Evolutionary conservation across 2,888 invertebrate genomes (phyloP).

Genomic region (Parthenolecanium corni): DNA sequence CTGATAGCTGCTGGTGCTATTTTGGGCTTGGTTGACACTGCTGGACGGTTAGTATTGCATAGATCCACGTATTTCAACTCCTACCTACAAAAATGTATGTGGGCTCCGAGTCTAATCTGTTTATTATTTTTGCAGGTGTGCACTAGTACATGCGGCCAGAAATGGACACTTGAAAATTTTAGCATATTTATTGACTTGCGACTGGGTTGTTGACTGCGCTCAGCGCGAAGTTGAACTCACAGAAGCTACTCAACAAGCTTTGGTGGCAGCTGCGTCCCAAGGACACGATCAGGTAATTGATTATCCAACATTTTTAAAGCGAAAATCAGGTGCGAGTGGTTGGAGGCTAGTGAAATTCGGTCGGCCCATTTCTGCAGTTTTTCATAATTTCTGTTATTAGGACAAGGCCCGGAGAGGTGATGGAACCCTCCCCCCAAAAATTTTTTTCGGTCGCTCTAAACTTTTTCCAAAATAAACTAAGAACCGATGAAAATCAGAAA

Average conservation of each 20-base stretch:
- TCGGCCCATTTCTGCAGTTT: too few species aligned
- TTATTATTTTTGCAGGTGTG: constrained; percentile 43
- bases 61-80: not conserved
- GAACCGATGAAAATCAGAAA: too few species aligned
- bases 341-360: too few species aligned
- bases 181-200: constrained; percentile 74
- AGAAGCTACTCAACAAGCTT: constrained; percentile 74
- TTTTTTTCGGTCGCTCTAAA: too few species aligned
- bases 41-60: constrained; percentile 51
- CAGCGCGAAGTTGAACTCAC: constrained; percentile 51
- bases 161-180: constrained; percentile 78
- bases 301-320: too few species aligned
- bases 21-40: constrained; percentile 65
- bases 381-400: too few species aligned
- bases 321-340: too few species aligned
- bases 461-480: too few species aligned
- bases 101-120: not conserved
- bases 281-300: constrained; percentile 58
- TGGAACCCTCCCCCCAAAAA: too few species aligned
- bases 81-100: not conserved
- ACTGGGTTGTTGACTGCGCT: constrained; percentile 52
- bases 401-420: too few species aligned
- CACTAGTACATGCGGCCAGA: constrained; percentile 80
- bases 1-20: constrained; percentile 56
- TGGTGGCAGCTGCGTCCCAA: constrained; percentile 77